These are phyloP conservation scores for Tinea trinotella DNA, from an alignment of 2,888 invertebrate species.

Conservation along the genomic window DNA sequence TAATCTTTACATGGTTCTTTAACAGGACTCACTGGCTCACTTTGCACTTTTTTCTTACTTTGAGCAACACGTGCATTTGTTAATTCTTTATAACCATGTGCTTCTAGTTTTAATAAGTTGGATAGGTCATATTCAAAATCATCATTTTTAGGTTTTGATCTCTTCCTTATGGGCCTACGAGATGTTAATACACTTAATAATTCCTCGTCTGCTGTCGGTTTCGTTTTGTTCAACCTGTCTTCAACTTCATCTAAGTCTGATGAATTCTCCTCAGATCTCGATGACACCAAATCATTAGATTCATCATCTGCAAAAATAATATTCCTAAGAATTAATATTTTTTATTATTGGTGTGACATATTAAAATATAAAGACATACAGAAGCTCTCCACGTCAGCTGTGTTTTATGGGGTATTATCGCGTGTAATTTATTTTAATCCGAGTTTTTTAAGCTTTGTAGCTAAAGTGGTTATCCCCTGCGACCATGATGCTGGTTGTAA, in stretches of 20 bases:
- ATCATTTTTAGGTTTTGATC: conserved; percentile 75
- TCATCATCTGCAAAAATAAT: conserved; percentile 30
- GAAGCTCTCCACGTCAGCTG: neutral
- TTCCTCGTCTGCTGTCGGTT: conserved; percentile 26
- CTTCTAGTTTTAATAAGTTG: conserved; percentile 67
- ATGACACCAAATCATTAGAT: conserved; percentile 42
- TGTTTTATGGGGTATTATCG: no score
- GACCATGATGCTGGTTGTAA: no score
- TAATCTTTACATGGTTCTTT: conserved; percentile 47
- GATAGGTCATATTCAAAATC: conserved; percentile 82
- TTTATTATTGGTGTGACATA: neutral
- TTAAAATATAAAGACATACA: neutral
- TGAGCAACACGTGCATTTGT: conserved; percentile 36
- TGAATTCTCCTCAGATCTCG: conserved; percentile 57
- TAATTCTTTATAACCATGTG: conserved; percentile 57
- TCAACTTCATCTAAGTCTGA: conserved; percentile 56
- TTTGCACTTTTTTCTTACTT: conserved; percentile 40
- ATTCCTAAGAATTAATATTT: neutral
- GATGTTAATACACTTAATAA: conserved; percentile 38
- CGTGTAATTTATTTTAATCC: neutral
- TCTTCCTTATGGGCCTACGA: conserved; percentile 75
- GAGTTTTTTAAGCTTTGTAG: neutral
- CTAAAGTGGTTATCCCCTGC: neutral
- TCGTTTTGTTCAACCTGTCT: conserved; percentile 41
- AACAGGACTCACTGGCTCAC: conserved; percentile 20